Evolutionary conservation across 2,888 invertebrate species (phyloP).

Genomic region (Drosophila austrosaltans): DNA sequence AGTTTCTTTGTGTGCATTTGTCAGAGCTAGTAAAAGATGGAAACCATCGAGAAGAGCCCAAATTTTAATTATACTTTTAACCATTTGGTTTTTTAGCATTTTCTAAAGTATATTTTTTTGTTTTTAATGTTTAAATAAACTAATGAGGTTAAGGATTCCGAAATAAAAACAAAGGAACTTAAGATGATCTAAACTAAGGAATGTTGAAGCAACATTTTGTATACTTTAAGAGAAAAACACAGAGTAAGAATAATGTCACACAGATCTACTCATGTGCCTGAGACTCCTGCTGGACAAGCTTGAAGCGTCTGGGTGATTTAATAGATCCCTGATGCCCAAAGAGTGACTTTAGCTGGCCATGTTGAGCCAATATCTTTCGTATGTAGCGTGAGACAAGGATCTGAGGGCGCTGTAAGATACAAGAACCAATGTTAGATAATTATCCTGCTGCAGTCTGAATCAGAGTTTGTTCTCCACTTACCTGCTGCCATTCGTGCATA

Average conservation of each 20-base stretch:
- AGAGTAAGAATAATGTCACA: constrained; percentile 16
- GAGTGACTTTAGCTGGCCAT: constrained; percentile 89
- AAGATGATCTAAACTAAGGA: constrained; percentile 65
- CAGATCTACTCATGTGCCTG: constrained; percentile 91
- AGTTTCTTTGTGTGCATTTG: constrained; percentile 19
- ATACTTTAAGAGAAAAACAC: constrained; percentile 50
- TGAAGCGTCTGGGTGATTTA: constrained; percentile 94
- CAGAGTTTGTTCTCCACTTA: not conserved
- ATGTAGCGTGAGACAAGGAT: constrained; percentile 92
- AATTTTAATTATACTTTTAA: constrained; percentile 23
- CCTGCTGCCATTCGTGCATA: constrained; percentile 93
- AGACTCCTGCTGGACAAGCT: constrained; percentile 95
- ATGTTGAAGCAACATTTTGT: constrained; percentile 59
- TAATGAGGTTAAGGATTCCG: constrained; percentile 54
- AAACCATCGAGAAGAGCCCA: not conserved
- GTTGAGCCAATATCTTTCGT: constrained; percentile 91
- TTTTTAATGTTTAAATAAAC: constrained; percentile 52
- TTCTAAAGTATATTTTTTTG: constrained; percentile 14
- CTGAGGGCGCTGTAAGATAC: constrained; percentile 87
- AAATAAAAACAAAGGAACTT: constrained; percentile 55
- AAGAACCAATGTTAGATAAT: not conserved
- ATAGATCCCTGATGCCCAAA: constrained; percentile 91
- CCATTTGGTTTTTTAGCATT: constrained; percentile 42
- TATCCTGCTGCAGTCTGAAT: not conserved
- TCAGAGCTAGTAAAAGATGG: constrained; percentile 30